Evolutionary conservation across 1,140 invertebrate species (phyloP).

Genomic region (Platorchestia sp.): DNA sequence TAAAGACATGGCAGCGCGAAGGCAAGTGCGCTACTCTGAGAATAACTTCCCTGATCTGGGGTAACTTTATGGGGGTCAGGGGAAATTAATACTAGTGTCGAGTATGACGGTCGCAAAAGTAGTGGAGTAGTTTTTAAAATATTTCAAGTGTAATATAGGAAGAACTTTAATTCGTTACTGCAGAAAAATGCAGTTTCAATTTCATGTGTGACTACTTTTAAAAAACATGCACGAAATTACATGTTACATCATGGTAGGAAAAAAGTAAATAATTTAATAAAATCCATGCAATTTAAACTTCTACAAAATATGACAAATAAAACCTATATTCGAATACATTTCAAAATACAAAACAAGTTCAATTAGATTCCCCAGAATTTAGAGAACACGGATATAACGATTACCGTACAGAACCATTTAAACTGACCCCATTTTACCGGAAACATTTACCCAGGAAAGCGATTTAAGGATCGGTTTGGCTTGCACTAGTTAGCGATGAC

Average conservation of each 20-base stretch:
- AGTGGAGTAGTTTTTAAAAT: not conserved
- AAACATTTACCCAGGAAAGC: not conserved
- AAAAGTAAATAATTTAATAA: not conserved
- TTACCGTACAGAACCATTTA: not conserved
- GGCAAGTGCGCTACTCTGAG: slow-evolving; percentile 11
- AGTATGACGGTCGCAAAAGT: not conserved
- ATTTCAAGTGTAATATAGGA: not conserved
- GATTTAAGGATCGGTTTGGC: not conserved
- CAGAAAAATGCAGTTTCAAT: not conserved
- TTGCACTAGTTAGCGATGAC: not conserved
- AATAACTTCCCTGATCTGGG: slow-evolving; percentile 18
- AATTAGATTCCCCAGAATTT: not conserved
- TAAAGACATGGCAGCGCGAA: slow-evolving; percentile 3
- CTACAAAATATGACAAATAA: not conserved
- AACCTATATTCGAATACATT: too few relatives aligned
- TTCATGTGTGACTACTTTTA: not conserved
- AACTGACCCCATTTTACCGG: not conserved
- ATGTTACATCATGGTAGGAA: not conserved
- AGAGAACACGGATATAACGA: not conserved
- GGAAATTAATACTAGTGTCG: not conserved
- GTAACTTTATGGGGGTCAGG: slow-evolving; percentile 9
- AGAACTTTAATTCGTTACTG: not conserved
- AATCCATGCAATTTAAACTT: not conserved
- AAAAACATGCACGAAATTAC: not conserved
- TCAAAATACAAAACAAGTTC: not conserved